Evolutionary conservation across 2,888 invertebrate genomes (phyloP), one percentile per base, ranked within the genome.

Genomic region (Junonia oenone): DNA sequence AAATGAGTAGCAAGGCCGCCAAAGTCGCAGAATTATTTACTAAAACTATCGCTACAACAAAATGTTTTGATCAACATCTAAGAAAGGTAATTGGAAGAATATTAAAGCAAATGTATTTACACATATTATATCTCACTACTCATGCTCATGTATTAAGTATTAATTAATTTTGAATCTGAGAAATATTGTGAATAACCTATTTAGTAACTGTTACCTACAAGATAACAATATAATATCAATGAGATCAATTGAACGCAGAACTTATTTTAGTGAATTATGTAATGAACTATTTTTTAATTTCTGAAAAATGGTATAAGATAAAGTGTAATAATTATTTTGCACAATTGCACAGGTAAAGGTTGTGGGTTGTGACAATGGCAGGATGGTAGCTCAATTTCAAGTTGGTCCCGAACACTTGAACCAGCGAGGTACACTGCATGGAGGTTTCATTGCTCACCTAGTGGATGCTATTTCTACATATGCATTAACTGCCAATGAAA

Each of bases 361-460:
- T 5, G 68, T 84, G 37, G 67, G 74, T 22, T 94, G 93, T 55
- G 94, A 92, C n/a, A 86, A 93, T 66, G 97, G 97, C 0, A 91
- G 89, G 48, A 94, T 96, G 75, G 76, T 91, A 26, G 96, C 95
- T 14, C 94, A 97, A 78, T 92, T 98, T 71, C 92, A 91, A 66
- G 93, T 98, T 0, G 91, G 87, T 0, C 87, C 93, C 2, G 94
- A 95, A 63, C 95, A 97, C 73, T 83, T 94, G 1, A 98, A 98
- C 80, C 81, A 90, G 11, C 76, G 90, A 29, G 96, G 96, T 0
- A 92, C 93, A 0, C 78, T 98, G 3, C 98, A 98, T 73, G 98
- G 98, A 1, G 98, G 97, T 5, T 93, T 96, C 68, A 95, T 95
- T 2, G 94, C 96, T 2, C 95, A 96, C 0, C 76, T 98, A 8